These are phyloP conservation scores for Thymelicus sylvestris DNA, from an alignment of 2,888 invertebrate species.

Conservation along the genomic window DNA sequence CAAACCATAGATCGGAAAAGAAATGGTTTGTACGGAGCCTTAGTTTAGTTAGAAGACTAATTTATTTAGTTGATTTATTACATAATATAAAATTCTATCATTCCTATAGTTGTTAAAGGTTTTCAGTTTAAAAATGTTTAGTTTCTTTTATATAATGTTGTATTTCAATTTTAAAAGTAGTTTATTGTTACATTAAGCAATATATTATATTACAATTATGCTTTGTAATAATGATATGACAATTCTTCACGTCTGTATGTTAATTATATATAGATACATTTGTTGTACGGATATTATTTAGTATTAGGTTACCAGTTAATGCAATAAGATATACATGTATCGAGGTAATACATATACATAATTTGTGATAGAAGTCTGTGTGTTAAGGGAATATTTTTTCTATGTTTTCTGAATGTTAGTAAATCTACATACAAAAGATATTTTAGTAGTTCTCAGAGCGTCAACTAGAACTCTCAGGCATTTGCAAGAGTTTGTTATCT, in stretches of 20 bases:
- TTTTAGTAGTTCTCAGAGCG: neutral
- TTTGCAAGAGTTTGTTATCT: no score
- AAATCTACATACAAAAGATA: neutral
- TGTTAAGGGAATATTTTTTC: neutral
- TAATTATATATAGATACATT: constrained; percentile 11
- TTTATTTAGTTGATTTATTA: constrained; percentile 26
- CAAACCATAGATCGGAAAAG: neutral
- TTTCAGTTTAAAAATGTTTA: constrained; percentile 45
- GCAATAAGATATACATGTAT: constrained; percentile 6
- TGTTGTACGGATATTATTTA: constrained; percentile 19
- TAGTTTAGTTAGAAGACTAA: constrained; percentile 24
- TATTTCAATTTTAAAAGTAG: constrained; percentile 41
- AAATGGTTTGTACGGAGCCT: neutral
- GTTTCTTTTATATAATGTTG: constrained; percentile 7
- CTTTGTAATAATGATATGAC: constrained; percentile 17
- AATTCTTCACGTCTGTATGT: neutral
- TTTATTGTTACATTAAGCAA: constrained; percentile 19
- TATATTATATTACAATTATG: constrained; percentile 14
- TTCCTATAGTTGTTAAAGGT: constrained; percentile 64
- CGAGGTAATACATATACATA: neutral
- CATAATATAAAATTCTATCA: constrained; percentile 51
- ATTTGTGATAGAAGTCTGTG: neutral
- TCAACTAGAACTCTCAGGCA: no score
- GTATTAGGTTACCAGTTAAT: constrained; percentile 21
- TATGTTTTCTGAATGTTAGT: neutral